These are phyloP conservation scores for Zophobas morio DNA, from an alignment of 1,140 invertebrate species.

Conservation along the genomic window DNA sequence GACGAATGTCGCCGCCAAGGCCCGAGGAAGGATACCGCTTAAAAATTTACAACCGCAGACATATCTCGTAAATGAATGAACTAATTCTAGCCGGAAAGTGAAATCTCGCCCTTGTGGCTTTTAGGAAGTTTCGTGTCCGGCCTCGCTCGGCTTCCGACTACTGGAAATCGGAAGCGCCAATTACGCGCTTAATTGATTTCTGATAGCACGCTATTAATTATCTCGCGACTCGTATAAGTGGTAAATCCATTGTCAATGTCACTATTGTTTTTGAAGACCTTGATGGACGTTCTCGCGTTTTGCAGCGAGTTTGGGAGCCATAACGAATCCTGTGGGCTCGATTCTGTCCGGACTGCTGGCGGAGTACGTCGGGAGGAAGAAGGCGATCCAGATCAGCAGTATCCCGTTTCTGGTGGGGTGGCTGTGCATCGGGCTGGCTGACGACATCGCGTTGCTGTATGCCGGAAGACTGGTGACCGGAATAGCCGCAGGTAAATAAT, in stretches of 20 bases:
- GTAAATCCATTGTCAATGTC: conserved; percentile 15
- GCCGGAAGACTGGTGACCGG: conserved; percentile 82
- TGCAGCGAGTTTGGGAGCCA: conserved; percentile 78
- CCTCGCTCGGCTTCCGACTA: conserved; percentile 4
- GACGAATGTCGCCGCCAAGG: neutral
- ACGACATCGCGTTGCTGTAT: conserved; percentile 74
- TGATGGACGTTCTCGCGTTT: conserved; percentile 49
- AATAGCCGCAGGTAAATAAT: conserved; percentile 80
- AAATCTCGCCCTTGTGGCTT: neutral
- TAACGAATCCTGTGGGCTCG: conserved; percentile 81
- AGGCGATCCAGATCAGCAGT: conserved; percentile 79
- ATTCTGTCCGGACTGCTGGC: conserved; percentile 78
- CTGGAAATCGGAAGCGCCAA: conserved; percentile 17
- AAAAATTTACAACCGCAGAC: too few relatives aligned
- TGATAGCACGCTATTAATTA: neutral
- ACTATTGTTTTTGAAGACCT: conserved; percentile 10
- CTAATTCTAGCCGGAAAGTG: neutral
- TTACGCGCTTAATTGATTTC: conserved; percentile 4
- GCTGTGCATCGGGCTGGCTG: conserved; percentile 78
- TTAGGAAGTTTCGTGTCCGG: neutral
- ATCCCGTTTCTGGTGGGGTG: conserved; percentile 84
- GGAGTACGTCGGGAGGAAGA: conserved; percentile 79
- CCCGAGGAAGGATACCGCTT: neutral
- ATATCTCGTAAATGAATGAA: too few relatives aligned
- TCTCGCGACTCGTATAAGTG: too few relatives aligned